phyloP scores from a whole-genome alignment of 2,797 vertebrate species.

The Vespertilio murinus region DNA sequence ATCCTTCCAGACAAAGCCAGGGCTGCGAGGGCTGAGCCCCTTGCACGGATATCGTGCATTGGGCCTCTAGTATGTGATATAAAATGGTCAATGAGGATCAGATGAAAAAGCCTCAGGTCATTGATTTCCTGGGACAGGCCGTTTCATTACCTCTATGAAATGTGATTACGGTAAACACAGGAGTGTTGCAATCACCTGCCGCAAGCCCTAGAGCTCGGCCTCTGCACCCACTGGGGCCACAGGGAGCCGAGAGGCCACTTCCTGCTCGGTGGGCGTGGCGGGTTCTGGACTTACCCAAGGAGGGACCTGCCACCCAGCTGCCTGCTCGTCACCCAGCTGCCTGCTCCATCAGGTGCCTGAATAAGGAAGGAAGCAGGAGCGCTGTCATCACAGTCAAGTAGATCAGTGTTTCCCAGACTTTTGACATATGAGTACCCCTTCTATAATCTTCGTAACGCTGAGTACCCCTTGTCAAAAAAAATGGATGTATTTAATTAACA shows the following conservation, averaged over 20 bases:
- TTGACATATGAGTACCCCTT: too few species aligned
- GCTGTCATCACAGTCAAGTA: not conserved
- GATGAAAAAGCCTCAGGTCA: not conserved
- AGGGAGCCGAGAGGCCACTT: not conserved
- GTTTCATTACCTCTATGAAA: not conserved
- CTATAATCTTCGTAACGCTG: too few species aligned
- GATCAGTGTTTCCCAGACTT: too few species aligned
- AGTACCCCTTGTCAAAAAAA: too few species aligned
- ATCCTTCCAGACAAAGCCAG: too few species aligned
- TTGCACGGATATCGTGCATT: too few species aligned
- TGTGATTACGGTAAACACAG: not conserved
- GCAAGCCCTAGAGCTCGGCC: not conserved
- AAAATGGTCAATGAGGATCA: not conserved
- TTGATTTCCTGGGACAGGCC: not conserved
- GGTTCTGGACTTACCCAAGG: not conserved
- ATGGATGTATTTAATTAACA: too few species aligned
- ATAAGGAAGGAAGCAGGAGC: not conserved
- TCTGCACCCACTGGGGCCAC: too few species aligned
- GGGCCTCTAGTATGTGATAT: not conserved
- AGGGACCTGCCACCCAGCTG: not conserved
- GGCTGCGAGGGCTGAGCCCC: too few species aligned
- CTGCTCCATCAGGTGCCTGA: not conserved
- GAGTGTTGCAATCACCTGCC: accelerated
- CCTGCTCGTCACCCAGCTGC: not conserved
- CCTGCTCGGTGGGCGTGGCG: not conserved